A percentile compares a stretch with the other conserved stretches of the same genome.
These are phyloP conservation scores for Leuciscus idus DNA, from an alignment of 2,113 vertebrate genomes.

Conservation along the genomic window DNA sequence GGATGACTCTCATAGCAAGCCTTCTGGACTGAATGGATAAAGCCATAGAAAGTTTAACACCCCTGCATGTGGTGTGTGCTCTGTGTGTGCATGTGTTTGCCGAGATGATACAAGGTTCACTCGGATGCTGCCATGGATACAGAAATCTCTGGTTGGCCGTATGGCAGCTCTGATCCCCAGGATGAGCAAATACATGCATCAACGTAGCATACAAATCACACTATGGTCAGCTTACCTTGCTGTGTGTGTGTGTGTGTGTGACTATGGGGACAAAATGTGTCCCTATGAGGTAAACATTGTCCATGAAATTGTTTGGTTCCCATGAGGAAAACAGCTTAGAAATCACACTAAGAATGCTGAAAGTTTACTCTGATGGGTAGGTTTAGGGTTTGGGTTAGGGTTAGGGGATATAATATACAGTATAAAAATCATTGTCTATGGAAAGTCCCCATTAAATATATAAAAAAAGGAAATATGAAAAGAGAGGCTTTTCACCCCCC, in stretches of 20 bases:
- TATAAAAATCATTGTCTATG: too few species aligned
- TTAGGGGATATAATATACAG: too few species aligned
- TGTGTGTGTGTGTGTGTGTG: neutral
- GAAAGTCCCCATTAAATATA: too few species aligned
- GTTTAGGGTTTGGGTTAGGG: too few species aligned
- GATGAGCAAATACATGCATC: conserved; percentile 21
- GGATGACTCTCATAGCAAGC: conserved; percentile 37
- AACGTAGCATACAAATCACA: neutral
- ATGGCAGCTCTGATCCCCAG: conserved; percentile 19
- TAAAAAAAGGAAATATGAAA: too few species aligned
- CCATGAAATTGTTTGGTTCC: too few species aligned
- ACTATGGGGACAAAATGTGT: too few species aligned
- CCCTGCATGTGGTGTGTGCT: conserved; percentile 37
- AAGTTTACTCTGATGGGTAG: too few species aligned
- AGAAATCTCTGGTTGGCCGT: conserved; percentile 19
- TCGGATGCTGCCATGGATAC: conserved; percentile 40
- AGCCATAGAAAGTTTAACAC: conserved; percentile 31
- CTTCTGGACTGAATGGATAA: conserved; percentile 38
- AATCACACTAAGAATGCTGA: too few species aligned
- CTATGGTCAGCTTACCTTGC: neutral
- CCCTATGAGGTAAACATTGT: too few species aligned
- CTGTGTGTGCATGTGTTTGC: conserved; percentile 29
- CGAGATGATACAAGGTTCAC: conserved; percentile 38
- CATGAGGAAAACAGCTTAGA: too few species aligned
- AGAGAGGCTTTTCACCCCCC: too few species aligned